Evolutionary conservation across 2,797 vertebrate species (phyloP), one percentile per base, ranked within the genome.

Genomic region (Hippocampus kuda): DNA sequence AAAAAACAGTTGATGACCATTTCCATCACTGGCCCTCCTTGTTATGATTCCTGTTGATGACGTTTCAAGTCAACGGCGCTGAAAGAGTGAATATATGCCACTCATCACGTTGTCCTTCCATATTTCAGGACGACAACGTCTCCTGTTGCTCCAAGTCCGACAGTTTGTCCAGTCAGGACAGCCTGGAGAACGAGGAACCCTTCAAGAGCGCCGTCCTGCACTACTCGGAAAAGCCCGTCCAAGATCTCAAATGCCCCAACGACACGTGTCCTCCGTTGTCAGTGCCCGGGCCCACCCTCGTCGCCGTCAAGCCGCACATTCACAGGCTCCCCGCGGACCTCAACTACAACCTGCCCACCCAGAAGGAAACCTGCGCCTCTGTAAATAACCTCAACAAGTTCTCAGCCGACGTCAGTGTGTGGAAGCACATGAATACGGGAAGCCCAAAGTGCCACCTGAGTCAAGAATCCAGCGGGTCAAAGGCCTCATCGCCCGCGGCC

Each of bases 121-220:
- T 70, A 8, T 83, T 83, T 72, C 76, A 98, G 95, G 92, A 91
- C 78, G 85, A 87, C 78, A 84, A 88, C 77, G 78, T 90, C 72
- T 86, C 89, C 75, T 85, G 90, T 71, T 81, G 85, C 82, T 83
- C 85, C 70, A 56, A 67, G 18, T 34, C 66, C 15, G 93, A 93
- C 77, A 96, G 92, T 69, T 75, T 94, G 66, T 93, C 86, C 22
- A 95, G 93, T 85, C 83, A 91, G 79, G 96, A 98, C 86, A 98
- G 95, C 80, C 91, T 98, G 81, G 95, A 98, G 69, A 67, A 24
- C n/a, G 66, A 67, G 13, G 53, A 67, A 38, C 51, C 66, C 30
- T 5, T 22, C 2, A 34, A 57, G 22, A 67, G 5, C 13, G 1
- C 53, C 53, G 5, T 57, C 30, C 6, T 67, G 20, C 51, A 53